Base-by-base conservation (phyloP, 2,888 invertebrate species). In the Schizotus pectinicornis region DNA sequence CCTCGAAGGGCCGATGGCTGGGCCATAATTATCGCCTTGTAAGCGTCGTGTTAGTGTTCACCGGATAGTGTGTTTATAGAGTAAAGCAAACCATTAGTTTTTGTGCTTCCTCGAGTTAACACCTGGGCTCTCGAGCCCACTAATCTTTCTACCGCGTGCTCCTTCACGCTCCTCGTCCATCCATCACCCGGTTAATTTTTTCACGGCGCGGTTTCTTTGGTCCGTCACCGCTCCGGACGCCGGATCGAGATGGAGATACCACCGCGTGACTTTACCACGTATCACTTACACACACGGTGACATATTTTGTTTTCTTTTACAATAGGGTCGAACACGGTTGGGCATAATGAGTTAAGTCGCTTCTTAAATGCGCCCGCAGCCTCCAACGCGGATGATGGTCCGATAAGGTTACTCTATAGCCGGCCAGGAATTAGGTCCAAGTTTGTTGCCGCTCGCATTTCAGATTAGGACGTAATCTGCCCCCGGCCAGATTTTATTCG, bases 111-210 rank as follows among this genome's bases (percentile, higher is more conserved):
- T 59, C 63, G 66, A 70, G 66, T 70, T 72, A 71, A 74, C 74
- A 75, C 75, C 74, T 75, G 75, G 74, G 69, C 65, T 59, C 22
- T 22, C 59, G 57, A 56, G 58, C 59, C 57, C 62, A 68, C 71
- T 75, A 73, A 74, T 74, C 74, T 70, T 62, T 51, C 42, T 49
- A 61, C 67, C 65, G 62, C 61, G 66, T 74, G 74, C 71, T 60
- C 61, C 61, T 70, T 61, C 74, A 75, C 74, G 74, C 63, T 59
- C 59, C 64, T 56, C 55, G 36, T 55, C 47, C 57, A 59, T 59
- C 65, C 54, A 58, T 59, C 62, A 63, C 46, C 59, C 41, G 50
- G 47, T 50, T 39, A 34, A 48, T 48, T 61, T 48, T 50, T 51
- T 60, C 46, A 45, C 54, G 42, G 14, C 33, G 13, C 48, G 37